Percentiles rank a stretch among this genome's conserved stretches.
Evolutionary conservation across 2,113 vertebrate species (phyloP).

Genomic region (Aramus guarauna): DNA sequence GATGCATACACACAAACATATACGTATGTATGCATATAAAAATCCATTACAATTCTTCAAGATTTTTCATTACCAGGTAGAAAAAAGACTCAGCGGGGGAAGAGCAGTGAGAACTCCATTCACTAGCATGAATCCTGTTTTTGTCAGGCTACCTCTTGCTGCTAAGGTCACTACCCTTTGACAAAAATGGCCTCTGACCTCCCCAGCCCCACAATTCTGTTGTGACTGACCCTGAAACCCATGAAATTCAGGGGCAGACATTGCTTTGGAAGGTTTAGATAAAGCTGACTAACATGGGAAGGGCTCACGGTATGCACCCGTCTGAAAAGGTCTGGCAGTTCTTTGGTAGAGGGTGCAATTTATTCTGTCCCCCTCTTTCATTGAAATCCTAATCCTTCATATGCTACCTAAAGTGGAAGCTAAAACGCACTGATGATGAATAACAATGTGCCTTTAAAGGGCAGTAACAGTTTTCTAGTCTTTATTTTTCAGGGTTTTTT

Average conservation of each 20-base stretch:
- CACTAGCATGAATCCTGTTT: conserved; percentile 65
- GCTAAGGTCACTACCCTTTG: conserved; percentile 76
- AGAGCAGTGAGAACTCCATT: conserved; percentile 66
- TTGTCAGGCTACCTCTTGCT: conserved; percentile 68
- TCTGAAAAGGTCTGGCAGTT: conserved; percentile 69
- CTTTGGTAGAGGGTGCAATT: conserved; percentile 72
- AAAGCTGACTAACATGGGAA: conserved; percentile 77
- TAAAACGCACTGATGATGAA: conserved; percentile 55
- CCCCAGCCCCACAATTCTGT: conserved; percentile 69
- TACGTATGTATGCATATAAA: background rate
- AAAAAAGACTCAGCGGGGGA: conserved; percentile 68
- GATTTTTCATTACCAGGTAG: conserved; percentile 75
- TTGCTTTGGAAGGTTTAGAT: conserved; percentile 68
- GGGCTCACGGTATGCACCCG: conserved; percentile 65
- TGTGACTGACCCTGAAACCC: conserved; percentile 75
- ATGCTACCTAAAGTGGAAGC: conserved; percentile 66
- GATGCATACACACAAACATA: background rate
- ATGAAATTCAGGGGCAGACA: conserved; percentile 76
- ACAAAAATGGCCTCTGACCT: conserved; percentile 77
- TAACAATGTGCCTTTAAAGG: conserved; percentile 59
- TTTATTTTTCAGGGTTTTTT: conserved; percentile 27
- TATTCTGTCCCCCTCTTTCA: conserved; percentile 70
- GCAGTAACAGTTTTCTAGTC: conserved; percentile 33
- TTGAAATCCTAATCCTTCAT: conserved; percentile 69
- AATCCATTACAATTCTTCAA: conserved; percentile 42